A percentile compares a stretch with the other conserved stretches of the same genome.
Conservation (phyloP, 1,140 invertebrate genomes). For the Acromyrmex charruanus region DNA sequence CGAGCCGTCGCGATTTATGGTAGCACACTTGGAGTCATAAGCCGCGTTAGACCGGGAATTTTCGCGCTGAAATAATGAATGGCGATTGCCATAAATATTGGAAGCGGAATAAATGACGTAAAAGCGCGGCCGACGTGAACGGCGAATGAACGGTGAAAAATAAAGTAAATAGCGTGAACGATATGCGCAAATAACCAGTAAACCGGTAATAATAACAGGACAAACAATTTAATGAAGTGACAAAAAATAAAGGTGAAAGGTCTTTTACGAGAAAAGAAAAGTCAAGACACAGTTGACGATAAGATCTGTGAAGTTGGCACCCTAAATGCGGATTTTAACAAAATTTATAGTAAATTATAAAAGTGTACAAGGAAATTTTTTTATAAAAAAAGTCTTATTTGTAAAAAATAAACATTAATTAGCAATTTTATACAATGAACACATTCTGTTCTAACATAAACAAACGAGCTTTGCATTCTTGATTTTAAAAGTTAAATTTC, state of each 20-base stretch:
- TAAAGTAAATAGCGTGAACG: not conserved
- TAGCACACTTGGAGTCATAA: constrained; percentile 40
- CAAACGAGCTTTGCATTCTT: too few species aligned
- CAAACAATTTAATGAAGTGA: not conserved
- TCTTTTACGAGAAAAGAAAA: not conserved
- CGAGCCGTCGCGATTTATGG: constrained; percentile 49
- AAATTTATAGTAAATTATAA: too few species aligned
- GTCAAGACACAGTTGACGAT: too few species aligned
- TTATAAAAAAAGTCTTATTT: too few species aligned
- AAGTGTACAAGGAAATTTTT: too few species aligned
- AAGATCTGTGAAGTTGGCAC: too few species aligned
- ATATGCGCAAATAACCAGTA: not conserved
- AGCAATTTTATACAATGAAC: too few species aligned
- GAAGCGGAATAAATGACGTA: not conserved
- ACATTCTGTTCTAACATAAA: too few species aligned
- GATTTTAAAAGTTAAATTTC: too few species aligned
- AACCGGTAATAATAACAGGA: not conserved
- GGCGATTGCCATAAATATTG: constrained; percentile 27
- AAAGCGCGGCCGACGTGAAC: not conserved
- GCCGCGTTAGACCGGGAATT: constrained; percentile 50
- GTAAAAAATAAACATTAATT: too few species aligned
- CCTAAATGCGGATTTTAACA: too few species aligned
- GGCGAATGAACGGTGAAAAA: constrained; percentile 11
- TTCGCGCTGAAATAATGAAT: constrained; percentile 47
- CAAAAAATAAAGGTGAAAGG: not conserved